Evolutionary conservation across 2,888 invertebrate species (phyloP), one percentile per base, ranked within the genome.

Genomic region (Drosophila pseudotalamancana): DNA sequence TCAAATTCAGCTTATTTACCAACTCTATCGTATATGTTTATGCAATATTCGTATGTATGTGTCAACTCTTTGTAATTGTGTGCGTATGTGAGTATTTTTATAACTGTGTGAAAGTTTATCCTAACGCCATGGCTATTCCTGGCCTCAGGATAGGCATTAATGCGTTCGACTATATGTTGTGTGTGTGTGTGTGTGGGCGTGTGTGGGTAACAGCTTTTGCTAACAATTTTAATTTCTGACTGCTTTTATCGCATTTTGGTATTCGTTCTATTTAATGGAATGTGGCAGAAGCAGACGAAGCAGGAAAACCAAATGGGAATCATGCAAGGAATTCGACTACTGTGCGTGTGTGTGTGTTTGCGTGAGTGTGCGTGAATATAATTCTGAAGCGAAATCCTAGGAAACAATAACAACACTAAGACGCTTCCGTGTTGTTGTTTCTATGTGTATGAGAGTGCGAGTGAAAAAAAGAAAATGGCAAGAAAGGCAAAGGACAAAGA

Each of bases 191-290:
- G 21, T 37, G 27, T 32, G 21, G 40, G n/a, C 45, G 23, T 51
- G 35, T 39, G 34, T 32, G 46, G 18, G 35, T 45, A 34, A 31
- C 27, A 51, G 62, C 59, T 57, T 57, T 71, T 29, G 40, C 50
- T 40, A 77, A 63, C 71, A 84, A 77, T 84, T 81, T 81, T 77
- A 79, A 79, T 84, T 84, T 81, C 67, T 63, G 53, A 60, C 49
- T 43, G 60, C 71, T 74, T 84, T 84, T 71, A 79, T 79, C 74
- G 72, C 65, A 82, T 78, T 82, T 81, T 46, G 50, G 71, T 60
- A 74, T 85, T 85, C 74, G 63, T 82, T 78, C 45, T 72, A 66
- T 78, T 63, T 62, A 64, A 75, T 75, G 79, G 72, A 82, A 79
- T 85, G 82, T 60, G 82, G 46, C 67, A 57, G 49, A 48, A 62